phyloP scores from a whole-genome alignment of 2,888 invertebrate species.

The Acholoe squamosa region DNA sequence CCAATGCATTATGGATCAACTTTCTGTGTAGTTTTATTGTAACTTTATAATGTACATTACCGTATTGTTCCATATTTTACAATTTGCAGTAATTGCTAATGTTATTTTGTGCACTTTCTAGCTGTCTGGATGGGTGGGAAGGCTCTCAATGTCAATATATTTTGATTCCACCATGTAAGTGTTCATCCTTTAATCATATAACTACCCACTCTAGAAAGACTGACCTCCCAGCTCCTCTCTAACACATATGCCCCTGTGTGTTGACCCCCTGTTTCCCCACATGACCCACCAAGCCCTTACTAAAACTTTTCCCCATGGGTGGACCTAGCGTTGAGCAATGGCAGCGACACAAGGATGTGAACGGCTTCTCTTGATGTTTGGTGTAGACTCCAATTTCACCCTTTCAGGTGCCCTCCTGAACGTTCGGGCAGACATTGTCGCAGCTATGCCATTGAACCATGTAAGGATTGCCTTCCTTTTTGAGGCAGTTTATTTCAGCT shows the following conservation, averaged over 20 bases:
- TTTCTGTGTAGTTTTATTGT: no score
- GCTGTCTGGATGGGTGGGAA: not conserved
- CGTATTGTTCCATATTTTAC: no score
- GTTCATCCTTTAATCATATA: not conserved
- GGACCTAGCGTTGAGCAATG: not conserved
- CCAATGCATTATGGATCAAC: no score
- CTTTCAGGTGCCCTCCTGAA: not conserved
- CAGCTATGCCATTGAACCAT: not conserved
- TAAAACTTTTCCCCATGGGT: not conserved
- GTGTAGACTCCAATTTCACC: conserved; percentile 21
- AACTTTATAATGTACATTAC: no score
- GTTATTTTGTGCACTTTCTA: conserved; percentile 12
- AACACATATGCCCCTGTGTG: conserved; percentile 6
- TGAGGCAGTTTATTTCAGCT: conserved; percentile 44
- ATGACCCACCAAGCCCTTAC: not conserved
- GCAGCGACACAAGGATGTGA: not conserved
- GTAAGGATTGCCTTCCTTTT: conserved; percentile 15
- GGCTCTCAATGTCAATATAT: not conserved
- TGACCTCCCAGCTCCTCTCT: not conserved
- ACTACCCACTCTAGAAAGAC: not conserved
- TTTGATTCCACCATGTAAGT: conserved; percentile 33
- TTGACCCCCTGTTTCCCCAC: not conserved
- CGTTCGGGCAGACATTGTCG: not conserved
- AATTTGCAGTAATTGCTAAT: no score
- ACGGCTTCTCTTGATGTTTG: not conserved